Conservation (phyloP, 1,140 invertebrate species). For the Bombyx mandarina region DNA sequence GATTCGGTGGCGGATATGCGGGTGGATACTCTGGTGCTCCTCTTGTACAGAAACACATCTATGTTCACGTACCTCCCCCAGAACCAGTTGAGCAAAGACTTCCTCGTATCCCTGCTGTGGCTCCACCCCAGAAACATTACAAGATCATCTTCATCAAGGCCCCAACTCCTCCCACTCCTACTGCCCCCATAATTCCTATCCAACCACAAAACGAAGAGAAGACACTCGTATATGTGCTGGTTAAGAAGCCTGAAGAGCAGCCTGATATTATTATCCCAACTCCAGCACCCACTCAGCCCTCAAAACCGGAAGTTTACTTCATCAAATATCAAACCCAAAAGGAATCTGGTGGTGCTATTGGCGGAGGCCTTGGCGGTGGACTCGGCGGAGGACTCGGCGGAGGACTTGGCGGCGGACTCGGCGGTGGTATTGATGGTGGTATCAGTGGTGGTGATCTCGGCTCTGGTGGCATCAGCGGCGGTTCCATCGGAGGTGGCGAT, state of each 20-base stretch:
- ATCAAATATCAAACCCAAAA: constrained; percentile 88
- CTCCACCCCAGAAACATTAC: constrained; percentile 85
- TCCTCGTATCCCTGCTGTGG: constrained; percentile 70
- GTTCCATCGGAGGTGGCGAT: constrained; percentile 28
- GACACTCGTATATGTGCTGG: constrained; percentile 90
- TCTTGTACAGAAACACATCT: constrained; percentile 69
- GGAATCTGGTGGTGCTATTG: constrained; percentile 63
- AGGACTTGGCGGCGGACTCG: constrained; percentile 17
- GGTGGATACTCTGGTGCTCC: constrained; percentile 57
- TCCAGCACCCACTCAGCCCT: constrained; percentile 81
- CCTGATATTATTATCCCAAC: constrained; percentile 83
- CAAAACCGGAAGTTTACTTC: constrained; percentile 90
- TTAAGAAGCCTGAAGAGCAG: constrained; percentile 87
- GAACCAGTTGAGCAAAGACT: constrained; percentile 75
- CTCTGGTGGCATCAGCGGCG: constrained; percentile 23
- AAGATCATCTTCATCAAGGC: constrained; percentile 93
- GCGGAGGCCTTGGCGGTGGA: constrained; percentile 34
- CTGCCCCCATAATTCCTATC: constrained; percentile 80
- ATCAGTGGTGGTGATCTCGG: constrained; percentile 24
- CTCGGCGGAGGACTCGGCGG: constrained; percentile 25
- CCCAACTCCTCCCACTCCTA: constrained; percentile 81
- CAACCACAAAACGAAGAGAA: constrained; percentile 87
- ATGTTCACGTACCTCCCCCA: constrained; percentile 71
- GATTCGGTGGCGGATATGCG: constrained; percentile 44
- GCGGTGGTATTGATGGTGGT: constrained; percentile 21